Percentiles rank a stretch among this genome's conserved stretches.
phyloP scores from a whole-genome alignment of 2,797 vertebrate species.

The Pangasius macronema region DNA sequence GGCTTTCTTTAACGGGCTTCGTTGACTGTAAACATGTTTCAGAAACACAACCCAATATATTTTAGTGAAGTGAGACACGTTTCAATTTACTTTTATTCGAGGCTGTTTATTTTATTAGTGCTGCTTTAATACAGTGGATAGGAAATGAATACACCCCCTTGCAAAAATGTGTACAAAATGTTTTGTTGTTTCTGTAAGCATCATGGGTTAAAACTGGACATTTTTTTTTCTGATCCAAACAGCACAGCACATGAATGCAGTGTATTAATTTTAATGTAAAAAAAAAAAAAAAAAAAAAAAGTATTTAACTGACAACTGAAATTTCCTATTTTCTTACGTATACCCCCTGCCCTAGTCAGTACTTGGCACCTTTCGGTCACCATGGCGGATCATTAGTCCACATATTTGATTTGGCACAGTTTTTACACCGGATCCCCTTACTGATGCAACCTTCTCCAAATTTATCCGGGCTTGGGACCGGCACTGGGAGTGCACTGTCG shows the following conservation, averaged over 20 bases:
- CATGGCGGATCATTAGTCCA: too few species aligned
- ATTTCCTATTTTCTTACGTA: too few species aligned
- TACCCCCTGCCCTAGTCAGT: too few species aligned
- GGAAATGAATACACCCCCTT: background rate
- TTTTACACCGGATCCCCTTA: too few species aligned
- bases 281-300: too few species aligned
- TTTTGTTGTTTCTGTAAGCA: background rate
- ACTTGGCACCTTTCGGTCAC: too few species aligned
- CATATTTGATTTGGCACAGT: too few species aligned
- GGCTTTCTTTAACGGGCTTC: background rate
- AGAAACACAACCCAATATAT: background rate
- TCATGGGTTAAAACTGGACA: background rate
- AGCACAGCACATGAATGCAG: background rate
- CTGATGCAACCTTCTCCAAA: too few species aligned
- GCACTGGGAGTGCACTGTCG: too few species aligned
- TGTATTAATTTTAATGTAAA: background rate
- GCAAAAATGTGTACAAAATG: too few species aligned
- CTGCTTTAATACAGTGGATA: background rate
- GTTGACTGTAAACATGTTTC: background rate
- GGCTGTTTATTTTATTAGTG: background rate
- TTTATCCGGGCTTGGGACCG: too few species aligned
- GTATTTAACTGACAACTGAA: too few species aligned
- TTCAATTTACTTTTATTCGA: background rate
- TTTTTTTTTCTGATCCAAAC: background rate
- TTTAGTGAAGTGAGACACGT: background rate